Evolutionary conservation across 2,113 vertebrate species (phyloP), one percentile per base, ranked within the genome.

Genomic region (Datnioides undecimradiatus): DNA sequence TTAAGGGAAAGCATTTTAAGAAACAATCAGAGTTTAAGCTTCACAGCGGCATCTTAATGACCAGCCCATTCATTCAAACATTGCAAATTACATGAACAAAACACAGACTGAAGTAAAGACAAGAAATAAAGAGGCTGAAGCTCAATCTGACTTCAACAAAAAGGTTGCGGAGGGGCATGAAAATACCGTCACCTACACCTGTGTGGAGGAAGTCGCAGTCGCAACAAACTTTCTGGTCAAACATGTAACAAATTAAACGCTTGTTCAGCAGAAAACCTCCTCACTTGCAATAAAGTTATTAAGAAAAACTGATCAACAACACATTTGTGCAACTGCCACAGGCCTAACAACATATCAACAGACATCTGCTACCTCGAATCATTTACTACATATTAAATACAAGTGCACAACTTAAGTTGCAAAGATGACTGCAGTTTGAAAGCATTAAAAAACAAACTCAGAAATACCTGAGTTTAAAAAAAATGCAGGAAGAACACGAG

Each of bases 31-130:
- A 51, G 41, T n/a, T 48, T 54, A 1, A 45, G 38, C 31, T n/a
- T 3, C n/a, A 54, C 40, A 12, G 65, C 41, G 62, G 62, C 68
- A 41, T 68, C 21, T 41, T 25, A 73, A 68, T 57, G 55, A 73
- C 38, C 40, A 13, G 27, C 8, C 2, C 31, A 59, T 51, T 60
- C 3, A 2, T 76, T 43, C 23, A 19, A 57, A 54, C 14, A 29
- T 14, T 67, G 57, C 3, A 3, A 46, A 45, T 13, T 13, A 14
- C 14, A 38, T 34, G 49, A 74, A 23, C 27, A 63, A 10, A 75
- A 66, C 1, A 31, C 11, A 60, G 38, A 65, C 34, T 8, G 33
- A 33, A 19, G 55, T 19, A 73, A 48, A 73, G 80, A 38, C 1
- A 10, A 27, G 2, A 2, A 36, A 31, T 4, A 54, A 23, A 0